These are phyloP conservation scores for Lamellibrachia columna DNA, from an alignment of 2,888 invertebrate genomes.

Conservation along the genomic window DNA sequence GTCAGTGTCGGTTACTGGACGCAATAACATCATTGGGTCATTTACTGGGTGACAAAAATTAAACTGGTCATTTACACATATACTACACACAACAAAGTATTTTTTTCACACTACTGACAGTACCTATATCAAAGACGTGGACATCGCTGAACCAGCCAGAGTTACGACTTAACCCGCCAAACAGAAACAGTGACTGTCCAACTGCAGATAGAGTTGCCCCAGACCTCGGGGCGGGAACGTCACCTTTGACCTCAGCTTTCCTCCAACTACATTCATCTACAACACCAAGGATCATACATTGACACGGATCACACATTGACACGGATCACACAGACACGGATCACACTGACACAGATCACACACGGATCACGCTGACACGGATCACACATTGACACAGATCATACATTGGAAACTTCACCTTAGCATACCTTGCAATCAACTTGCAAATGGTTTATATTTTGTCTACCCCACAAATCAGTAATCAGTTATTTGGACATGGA, in stretches of 20 bases:
- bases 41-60: no score
- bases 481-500: no score
- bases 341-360: no score
- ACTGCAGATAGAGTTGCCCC: slow-evolving; percentile 57
- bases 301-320: neutral
- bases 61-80: neutral
- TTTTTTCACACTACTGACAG: slow-evolving; percentile 39
- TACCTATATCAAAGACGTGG: slow-evolving; percentile 60
- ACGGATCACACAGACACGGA: no score
- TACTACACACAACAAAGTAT: neutral
- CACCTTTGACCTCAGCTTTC: slow-evolving; percentile 46
- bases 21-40: no score
- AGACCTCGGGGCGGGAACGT: slow-evolving; percentile 53
- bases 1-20: no score
- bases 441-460: no score
- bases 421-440: no score
- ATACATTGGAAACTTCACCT: no score
- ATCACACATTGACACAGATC: no score
- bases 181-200: slow-evolving; percentile 57
- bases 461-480: no score
- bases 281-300: slow-evolving; percentile 13
- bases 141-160: slow-evolving; percentile 61
- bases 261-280: slow-evolving; percentile 51
- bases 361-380: no score
- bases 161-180: slow-evolving; percentile 63